Percentiles rank a stretch among this genome's conserved stretches.
These are phyloP conservation scores for Apaloderma vittatum DNA, from an alignment of 2,113 vertebrate species.

Conservation along the genomic window DNA sequence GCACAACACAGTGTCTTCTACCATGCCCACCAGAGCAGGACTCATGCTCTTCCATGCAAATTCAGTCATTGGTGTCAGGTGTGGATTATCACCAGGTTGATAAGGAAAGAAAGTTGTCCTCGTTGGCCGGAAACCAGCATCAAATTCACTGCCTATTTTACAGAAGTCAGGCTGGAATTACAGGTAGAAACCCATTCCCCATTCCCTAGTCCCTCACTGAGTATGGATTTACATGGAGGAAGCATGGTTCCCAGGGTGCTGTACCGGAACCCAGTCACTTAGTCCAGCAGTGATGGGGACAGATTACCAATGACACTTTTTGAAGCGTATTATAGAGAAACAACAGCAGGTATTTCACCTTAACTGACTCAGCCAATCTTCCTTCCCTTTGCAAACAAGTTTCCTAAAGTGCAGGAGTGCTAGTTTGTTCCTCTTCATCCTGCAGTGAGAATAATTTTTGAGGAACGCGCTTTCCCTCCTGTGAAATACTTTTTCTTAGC, in stretches of 20 bases:
- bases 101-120: neutral
- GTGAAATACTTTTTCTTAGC: constrained; percentile 24
- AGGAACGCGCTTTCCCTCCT: neutral
- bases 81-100: neutral
- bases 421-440: neutral
- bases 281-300: neutral
- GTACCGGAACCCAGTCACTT: neutral
- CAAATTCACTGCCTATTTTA: neutral
- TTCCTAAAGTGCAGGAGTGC: neutral
- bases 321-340: neutral
- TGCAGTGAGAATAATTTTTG: neutral
- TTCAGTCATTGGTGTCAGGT: neutral
- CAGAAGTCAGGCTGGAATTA: neutral
- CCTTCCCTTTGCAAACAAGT: neutral
- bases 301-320: neutral
- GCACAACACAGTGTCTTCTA: neutral
- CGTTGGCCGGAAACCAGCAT: neutral
- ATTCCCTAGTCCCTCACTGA: too few relatives aligned
- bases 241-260: neutral
- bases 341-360: neutral
- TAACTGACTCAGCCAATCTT: neutral
- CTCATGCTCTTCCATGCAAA: neutral
- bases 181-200: neutral
- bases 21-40: neutral
- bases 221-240: neutral